Conservation (phyloP, 1,140 invertebrate genomes). For the Drusus annulatus region DNA sequence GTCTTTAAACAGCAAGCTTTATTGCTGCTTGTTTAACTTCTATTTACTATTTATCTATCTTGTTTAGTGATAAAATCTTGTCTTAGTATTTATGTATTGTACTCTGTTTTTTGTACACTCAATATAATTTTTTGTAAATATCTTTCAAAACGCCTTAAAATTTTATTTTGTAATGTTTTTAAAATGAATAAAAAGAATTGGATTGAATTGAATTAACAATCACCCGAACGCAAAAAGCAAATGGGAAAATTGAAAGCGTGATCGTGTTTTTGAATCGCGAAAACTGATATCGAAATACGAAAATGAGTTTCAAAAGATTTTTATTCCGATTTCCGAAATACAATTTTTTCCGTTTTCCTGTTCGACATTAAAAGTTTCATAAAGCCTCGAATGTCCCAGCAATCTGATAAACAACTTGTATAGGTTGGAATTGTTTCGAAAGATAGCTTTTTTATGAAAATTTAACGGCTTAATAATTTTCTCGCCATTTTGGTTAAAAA, state of each 20-base stretch:
- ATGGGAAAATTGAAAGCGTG: constrained; percentile 9
- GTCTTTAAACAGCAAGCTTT: no score
- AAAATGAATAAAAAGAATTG: no score
- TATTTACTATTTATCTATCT: no score
- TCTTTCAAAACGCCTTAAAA: no score
- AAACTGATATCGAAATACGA: background rate
- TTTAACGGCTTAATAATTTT: background rate
- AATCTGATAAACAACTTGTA: constrained; percentile 13
- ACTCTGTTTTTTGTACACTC: no score
- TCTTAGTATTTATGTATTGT: no score
- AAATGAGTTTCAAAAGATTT: background rate
- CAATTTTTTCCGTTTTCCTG: background rate
- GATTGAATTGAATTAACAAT: no score
- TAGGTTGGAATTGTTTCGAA: background rate
- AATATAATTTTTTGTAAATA: no score
- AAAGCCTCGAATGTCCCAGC: constrained; percentile 7
- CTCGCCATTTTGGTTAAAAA: no score
- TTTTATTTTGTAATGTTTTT: no score
- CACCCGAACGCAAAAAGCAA: background rate
- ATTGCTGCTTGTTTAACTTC: no score
- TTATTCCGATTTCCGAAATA: constrained; percentile 1
- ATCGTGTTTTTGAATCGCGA: constrained; percentile 27
- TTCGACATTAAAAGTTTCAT: constrained; percentile 4
- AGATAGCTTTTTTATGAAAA: background rate
- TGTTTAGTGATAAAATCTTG: no score